Evolutionary conservation across 2,113 vertebrate genomes (phyloP), one percentile per base, ranked within the genome.

Genomic region (Cynocephalus volans): DNA sequence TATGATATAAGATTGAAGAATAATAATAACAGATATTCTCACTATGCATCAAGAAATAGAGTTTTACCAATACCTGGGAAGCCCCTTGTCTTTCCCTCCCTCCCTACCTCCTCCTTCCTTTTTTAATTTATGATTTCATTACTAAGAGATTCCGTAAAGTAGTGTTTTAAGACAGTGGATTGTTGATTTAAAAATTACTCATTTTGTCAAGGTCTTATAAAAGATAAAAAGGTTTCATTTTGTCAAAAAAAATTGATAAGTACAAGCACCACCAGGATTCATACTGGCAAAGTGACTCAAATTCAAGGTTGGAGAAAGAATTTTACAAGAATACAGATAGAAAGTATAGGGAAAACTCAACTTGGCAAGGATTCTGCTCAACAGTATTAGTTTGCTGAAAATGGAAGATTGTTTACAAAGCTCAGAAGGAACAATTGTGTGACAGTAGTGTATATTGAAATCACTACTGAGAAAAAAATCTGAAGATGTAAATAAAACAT

Each of bases 301-400:
- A 87, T 87, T 83, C 24, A 93, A 80, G 77, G 64, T 45, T 77
- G 60, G 50, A 72, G 60, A 93, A 95, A 18, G 23, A 93, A 60
- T 85, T 6, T 2, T 62, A 50, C 0, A 50, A 23, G 21, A 90
- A 58, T 67, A 12, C 4, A 15, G 5, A 12, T 1, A 65, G 48
- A 80, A 91, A 6, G 64, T 17, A 7, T 12, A 79, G 11, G 10
- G 21, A 91, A 94, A 76, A 41, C 13, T 64, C 7, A 54, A 4
- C 13, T 24, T 52, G 33, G 8, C 21, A 93, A 64, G 9, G 0
- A 5, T 76, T 58, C 14, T 4, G 60, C 24, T 84, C n/a, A 76
- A 26, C 14, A 76, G 58, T 8, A 64, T 24, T 45, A 48, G 11
- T 52, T 77, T 96, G 8, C 50, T 83, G 17, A 87, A 79, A 79